phyloP scores from a whole-genome alignment of 2,797 vertebrate genomes.

The Myotis findleyi region DNA sequence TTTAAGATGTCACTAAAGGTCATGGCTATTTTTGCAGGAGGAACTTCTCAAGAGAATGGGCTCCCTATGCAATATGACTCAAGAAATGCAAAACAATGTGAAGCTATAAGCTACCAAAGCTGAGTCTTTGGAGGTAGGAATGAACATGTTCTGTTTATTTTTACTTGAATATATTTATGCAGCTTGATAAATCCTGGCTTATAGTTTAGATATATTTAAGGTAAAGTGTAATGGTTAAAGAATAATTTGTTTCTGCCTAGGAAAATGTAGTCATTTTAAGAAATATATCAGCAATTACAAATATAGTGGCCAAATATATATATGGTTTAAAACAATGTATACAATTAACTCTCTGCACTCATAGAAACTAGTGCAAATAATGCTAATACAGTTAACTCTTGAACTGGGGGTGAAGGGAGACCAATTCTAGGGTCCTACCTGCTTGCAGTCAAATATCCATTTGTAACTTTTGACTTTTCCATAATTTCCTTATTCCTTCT shows the following conservation, averaged over 20 bases:
- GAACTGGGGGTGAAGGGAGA: neutral
- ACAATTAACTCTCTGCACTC: no score
- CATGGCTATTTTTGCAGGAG: conserved; percentile 4
- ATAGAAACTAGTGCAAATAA: neutral
- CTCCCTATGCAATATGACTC: neutral
- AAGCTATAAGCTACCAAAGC: neutral
- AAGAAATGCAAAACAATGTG: neutral
- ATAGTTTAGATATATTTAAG: neutral
- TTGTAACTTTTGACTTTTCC: neutral
- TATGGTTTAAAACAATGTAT: no score
- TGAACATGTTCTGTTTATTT: neutral
- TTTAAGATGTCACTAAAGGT: neutral
- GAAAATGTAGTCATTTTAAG: neutral
- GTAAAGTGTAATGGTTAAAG: neutral
- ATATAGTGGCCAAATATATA: no score
- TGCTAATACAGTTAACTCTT: neutral
- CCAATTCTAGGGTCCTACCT: no score
- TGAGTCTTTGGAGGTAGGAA: neutral
- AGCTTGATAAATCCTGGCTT: neutral
- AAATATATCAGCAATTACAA: neutral
- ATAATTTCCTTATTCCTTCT: neutral
- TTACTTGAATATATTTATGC: neutral
- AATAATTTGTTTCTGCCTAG: neutral
- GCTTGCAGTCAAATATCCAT: no score
- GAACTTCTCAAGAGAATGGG: neutral